Evolutionary conservation across 2,888 invertebrate species (phyloP).

Genomic region (Eupithecia dodoneata): DNA sequence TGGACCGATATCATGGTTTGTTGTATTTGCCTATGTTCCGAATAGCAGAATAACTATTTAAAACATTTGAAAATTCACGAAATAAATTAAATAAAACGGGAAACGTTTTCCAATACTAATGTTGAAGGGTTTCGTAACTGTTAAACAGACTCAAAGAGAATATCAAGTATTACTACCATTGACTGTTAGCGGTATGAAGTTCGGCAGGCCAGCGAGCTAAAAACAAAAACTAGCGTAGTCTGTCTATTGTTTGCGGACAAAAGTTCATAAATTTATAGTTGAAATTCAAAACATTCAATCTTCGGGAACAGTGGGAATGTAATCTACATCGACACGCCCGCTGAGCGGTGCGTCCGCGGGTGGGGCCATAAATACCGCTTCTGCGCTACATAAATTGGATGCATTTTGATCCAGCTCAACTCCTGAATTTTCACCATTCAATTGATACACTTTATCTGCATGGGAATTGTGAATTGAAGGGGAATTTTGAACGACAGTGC

Average conservation of each 20-base stretch:
- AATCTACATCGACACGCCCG: constrained; percentile 43
- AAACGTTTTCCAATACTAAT: too few relatives aligned
- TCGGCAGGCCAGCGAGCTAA: not conserved
- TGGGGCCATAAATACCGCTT: constrained; percentile 40
- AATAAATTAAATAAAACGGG: too few relatives aligned
- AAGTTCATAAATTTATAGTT: constrained; percentile 34
- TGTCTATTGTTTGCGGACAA: constrained; percentile 32
- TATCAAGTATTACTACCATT: too few relatives aligned
- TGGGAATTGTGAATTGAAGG: constrained; percentile 1
- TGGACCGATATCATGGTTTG: too few relatives aligned
- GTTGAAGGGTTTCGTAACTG: too few relatives aligned
- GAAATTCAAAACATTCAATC: constrained; percentile 41
- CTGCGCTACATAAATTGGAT: constrained; percentile 40
- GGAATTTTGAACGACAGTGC: not conserved
- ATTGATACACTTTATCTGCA: constrained; percentile 3
- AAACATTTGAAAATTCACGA: too few relatives aligned
- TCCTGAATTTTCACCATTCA: constrained; percentile 29
- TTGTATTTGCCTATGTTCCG: too few relatives aligned
- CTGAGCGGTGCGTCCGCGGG: constrained; percentile 39
- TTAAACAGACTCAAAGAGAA: too few relatives aligned
- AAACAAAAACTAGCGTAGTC: constrained; percentile 23
- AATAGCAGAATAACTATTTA: too few relatives aligned
- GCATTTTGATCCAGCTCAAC: constrained; percentile 35
- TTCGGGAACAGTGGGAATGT: constrained; percentile 39
- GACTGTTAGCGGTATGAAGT: too few relatives aligned